phyloP scores from a whole-genome alignment of 2,888 invertebrate species.

The Drosophila crucigera region DNA sequence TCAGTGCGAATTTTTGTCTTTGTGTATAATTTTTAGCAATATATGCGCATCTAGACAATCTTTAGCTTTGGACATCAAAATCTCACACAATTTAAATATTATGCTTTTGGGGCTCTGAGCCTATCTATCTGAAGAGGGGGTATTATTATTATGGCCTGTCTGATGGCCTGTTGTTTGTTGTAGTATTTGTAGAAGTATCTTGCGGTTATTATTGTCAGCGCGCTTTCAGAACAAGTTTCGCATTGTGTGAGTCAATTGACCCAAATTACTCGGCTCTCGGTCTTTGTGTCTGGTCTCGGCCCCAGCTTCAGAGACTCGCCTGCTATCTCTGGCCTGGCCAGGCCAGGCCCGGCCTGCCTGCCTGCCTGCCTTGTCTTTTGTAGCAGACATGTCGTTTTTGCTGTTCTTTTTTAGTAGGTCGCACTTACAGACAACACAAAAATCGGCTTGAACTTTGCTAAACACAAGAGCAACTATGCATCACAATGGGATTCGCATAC shows the following conservation, averaged over 20 bases:
- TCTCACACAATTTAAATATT: constrained; percentile 9
- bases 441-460: constrained; percentile 70
- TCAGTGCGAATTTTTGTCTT: background rate
- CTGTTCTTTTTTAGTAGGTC: constrained; percentile 73
- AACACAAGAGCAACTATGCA: constrained; percentile 22
- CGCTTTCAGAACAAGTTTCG: constrained; percentile 72
- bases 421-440: constrained; percentile 47
- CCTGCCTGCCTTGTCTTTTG: constrained; percentile 27
- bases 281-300: constrained; percentile 60
- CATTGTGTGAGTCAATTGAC: constrained; percentile 75
- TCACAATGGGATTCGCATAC: background rate
- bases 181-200: constrained; percentile 26
- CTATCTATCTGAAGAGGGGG: constrained; percentile 13
- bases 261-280: constrained; percentile 67
- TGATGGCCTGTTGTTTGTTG: constrained; percentile 19
- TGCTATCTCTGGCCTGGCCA: constrained; percentile 8
- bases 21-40: background rate
- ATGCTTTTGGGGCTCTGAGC: constrained; percentile 17
- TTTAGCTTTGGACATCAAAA: constrained; percentile 9
- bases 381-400: constrained; percentile 60
- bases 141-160: constrained; percentile 12
- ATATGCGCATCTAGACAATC: background rate
- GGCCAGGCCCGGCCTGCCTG: background rate
- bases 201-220: constrained; percentile 76
- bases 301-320: constrained; percentile 9